A percentile compares a stretch with the other conserved stretches of the same genome.
Conservation (phyloP, 1,140 invertebrate genomes). For the Euwallacea similis region DNA sequence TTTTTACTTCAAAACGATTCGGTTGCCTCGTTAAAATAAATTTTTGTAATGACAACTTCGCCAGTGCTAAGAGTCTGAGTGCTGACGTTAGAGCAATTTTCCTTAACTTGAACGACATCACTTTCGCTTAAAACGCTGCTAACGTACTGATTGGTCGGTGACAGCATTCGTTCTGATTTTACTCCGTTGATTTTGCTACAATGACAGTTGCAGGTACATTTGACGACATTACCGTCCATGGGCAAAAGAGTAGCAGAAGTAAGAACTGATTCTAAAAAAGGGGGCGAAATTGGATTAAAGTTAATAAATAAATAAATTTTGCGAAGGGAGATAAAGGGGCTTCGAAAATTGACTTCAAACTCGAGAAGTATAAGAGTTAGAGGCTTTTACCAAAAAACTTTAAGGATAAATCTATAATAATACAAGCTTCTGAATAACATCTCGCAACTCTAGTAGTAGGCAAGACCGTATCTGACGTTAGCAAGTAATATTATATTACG, state of each 20-base stretch:
- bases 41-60: slow-evolving; percentile 89
- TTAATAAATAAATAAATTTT: too few species aligned
- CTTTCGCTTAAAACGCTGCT: slow-evolving; percentile 30
- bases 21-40: slow-evolving; percentile 73
- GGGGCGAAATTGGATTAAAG: too few species aligned
- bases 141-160: slow-evolving; percentile 50
- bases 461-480: too few species aligned
- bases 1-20: slow-evolving; percentile 27
- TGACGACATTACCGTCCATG: slow-evolving; percentile 48
- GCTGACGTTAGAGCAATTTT: slow-evolving; percentile 56
- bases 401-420: too few species aligned
- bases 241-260: slow-evolving; percentile 71
- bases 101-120: slow-evolving; percentile 34
- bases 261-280: slow-evolving; percentile 69
- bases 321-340: too few species aligned
- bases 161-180: slow-evolving; percentile 53
- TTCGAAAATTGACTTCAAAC: too few species aligned
- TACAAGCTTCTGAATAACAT: too few species aligned
- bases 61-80: slow-evolving; percentile 90
- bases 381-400: too few species aligned
- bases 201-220: slow-evolving; percentile 47
- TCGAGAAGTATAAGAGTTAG: too few species aligned
- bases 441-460: not conserved
- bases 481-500: too few species aligned
- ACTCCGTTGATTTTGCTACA: slow-evolving; percentile 51